These are phyloP conservation scores for Pangasius krempfi DNA, from an alignment of 2,797 vertebrate genomes.

Conservation along the genomic window DNA sequence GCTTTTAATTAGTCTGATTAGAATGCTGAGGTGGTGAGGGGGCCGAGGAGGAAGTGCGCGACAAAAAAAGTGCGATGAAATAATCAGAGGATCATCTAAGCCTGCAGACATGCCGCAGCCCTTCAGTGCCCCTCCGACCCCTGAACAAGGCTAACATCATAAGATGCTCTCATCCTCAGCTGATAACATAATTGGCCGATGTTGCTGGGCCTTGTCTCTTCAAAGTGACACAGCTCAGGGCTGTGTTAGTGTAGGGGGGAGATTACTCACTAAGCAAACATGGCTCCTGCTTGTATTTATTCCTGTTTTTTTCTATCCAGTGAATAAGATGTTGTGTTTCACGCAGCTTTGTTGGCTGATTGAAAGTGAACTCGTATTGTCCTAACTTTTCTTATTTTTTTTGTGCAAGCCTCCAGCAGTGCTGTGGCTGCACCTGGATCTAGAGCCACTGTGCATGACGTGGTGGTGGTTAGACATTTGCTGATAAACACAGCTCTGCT, in stretches of 20 bases:
- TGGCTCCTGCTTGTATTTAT: constrained; percentile 43
- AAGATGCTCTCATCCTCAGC: constrained; percentile 72
- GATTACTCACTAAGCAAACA: constrained; percentile 61
- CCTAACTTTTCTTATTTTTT: background rate
- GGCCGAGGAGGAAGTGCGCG: constrained; percentile 17
- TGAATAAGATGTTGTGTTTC: constrained; percentile 49
- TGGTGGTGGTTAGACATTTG: constrained; percentile 65
- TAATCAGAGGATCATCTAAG: constrained; percentile 83
- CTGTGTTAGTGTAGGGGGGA: constrained; percentile 66
- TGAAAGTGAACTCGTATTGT: background rate
- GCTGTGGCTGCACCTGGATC: constrained; percentile 69
- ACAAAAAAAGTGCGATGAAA: constrained; percentile 74
- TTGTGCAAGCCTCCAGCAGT: constrained; percentile 25
- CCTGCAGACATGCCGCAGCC: constrained; percentile 45
- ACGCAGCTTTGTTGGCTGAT: background rate
- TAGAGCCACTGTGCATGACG: constrained; percentile 56
- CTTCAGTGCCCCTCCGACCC: constrained; percentile 43
- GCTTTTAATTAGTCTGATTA: constrained; percentile 99
- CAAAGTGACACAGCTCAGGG: constrained; percentile 71
- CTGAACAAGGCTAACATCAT: constrained; percentile 72
- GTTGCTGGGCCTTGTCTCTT: constrained; percentile 75
- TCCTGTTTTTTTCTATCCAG: constrained; percentile 44
- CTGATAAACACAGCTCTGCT: constrained; percentile 58
- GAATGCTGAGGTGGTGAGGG: constrained; percentile 79
- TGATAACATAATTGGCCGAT: constrained; percentile 75